Conservation (phyloP, 2,888 invertebrate species). For the Conops quadrifasciatus region DNA sequence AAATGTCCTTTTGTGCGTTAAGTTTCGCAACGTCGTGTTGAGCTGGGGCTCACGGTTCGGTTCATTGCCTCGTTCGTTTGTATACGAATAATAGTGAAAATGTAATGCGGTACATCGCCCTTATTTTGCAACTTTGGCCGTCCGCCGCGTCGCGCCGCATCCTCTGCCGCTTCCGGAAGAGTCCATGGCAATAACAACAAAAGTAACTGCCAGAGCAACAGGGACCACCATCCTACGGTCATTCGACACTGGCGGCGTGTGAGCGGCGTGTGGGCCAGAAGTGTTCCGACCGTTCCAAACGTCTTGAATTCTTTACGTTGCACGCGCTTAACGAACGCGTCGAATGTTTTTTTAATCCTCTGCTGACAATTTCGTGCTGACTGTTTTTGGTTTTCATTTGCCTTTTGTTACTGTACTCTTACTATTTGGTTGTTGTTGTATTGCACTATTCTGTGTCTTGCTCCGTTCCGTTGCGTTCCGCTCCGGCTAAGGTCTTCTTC, state of each 20-base stretch:
- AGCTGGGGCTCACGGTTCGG: not conserved
- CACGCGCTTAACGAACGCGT: too few relatives aligned
- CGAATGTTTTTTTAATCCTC: too few relatives aligned
- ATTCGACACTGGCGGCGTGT: too few relatives aligned
- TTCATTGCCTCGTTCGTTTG: conserved; percentile 2
- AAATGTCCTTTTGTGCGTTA: conserved; percentile 61
- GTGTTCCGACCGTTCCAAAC: too few relatives aligned
- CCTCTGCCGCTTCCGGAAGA: too few relatives aligned
- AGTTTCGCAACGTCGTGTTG: conserved; percentile 14
- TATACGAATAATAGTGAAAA: not conserved
- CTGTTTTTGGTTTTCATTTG: conserved; percentile 12
- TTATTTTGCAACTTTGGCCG: conserved; percentile 38
- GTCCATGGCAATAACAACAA: too few relatives aligned
- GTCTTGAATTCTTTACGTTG: too few relatives aligned
- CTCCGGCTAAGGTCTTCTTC: too few relatives aligned
- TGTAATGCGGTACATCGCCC: not conserved
- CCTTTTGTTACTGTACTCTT: not conserved
- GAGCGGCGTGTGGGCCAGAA: conserved; percentile 47
- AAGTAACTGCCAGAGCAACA: too few relatives aligned
- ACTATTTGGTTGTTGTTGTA: too few relatives aligned
- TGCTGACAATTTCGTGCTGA: not conserved
- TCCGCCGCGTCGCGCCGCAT: conserved; percentile 44
- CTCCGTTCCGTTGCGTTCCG: conserved; percentile 27
- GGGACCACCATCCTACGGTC: too few relatives aligned
- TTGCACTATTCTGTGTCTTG: too few relatives aligned